Conservation (phyloP, 2,113 vertebrate species). For the Sciurus niger region DNA sequence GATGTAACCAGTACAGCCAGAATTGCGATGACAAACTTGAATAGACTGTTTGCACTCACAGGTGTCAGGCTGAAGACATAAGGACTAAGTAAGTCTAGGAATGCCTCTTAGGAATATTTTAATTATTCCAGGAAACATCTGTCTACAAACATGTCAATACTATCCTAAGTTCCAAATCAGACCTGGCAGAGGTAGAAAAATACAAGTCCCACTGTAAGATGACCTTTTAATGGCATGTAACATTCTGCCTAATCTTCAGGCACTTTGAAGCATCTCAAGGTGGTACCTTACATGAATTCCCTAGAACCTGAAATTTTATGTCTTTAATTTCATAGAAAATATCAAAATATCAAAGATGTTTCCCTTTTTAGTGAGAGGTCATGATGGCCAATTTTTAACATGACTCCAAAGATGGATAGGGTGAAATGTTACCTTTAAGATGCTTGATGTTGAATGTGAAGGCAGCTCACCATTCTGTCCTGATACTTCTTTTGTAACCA, state of each 20-base stretch:
- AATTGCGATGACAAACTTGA: not conserved
- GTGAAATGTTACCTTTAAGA: not conserved
- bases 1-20: not conserved
- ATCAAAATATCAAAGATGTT: not conserved
- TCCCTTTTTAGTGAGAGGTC: not conserved
- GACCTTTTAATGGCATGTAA: not conserved
- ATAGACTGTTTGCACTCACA: too few relatives aligned
- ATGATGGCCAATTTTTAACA: conserved; percentile 23
- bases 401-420: not conserved
- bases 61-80: not conserved
- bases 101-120: conserved; percentile 5
- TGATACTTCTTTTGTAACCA: conserved; percentile 63
- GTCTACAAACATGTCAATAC: not conserved
- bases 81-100: not conserved
- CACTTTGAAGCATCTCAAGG: not conserved
- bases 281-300: not conserved
- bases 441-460: not conserved
- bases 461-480: not conserved
- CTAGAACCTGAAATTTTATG: not conserved
- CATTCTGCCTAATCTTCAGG: not conserved
- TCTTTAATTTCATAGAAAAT: conserved; percentile 6
- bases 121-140: not conserved
- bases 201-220: not conserved
- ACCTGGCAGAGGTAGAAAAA: not conserved
- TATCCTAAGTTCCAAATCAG: conserved; percentile 21